Conservation (phyloP, 2,888 invertebrate species). For the Poecilus cupreus region DNA sequence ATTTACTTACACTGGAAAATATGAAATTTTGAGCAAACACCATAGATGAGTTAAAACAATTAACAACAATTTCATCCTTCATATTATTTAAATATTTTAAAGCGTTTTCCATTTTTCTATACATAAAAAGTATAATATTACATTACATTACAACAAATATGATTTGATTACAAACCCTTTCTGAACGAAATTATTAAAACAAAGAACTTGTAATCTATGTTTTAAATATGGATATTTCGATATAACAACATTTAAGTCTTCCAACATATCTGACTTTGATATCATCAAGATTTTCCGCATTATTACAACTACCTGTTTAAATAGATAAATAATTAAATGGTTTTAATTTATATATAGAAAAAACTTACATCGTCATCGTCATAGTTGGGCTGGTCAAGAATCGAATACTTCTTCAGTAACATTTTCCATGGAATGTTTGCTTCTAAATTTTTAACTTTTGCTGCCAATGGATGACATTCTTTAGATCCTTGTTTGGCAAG, state of each 20-base stretch:
- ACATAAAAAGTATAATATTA: too few species aligned
- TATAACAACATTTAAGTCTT: slow-evolving; percentile 66
- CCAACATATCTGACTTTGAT: slow-evolving; percentile 69
- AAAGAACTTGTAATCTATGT: slow-evolving; percentile 2
- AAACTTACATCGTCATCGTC: slow-evolving; percentile 67
- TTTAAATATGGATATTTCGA: slow-evolving; percentile 20
- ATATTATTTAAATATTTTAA: slow-evolving; percentile 67
- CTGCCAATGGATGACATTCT: slow-evolving; percentile 68
- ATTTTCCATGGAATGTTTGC: slow-evolving; percentile 71
- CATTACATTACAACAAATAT: slow-evolving; percentile 52
- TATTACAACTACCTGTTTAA: neutral
- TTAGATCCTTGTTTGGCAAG: slow-evolving; percentile 65
- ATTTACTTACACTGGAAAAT: slow-evolving; percentile 63
- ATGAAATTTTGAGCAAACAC: slow-evolving; percentile 63
- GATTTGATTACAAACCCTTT: slow-evolving; percentile 66
- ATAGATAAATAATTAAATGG: slow-evolving; percentile 11
- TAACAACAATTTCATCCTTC: slow-evolving; percentile 64
- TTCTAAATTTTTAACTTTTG: slow-evolving; percentile 69
- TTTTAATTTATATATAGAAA: too few species aligned
- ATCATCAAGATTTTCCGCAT: slow-evolving; percentile 67
- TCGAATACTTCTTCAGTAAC: slow-evolving; percentile 72
- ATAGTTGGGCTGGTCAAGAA: slow-evolving; percentile 69
- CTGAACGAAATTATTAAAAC: slow-evolving; percentile 67
- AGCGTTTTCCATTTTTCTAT: slow-evolving; percentile 67
- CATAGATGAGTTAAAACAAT: slow-evolving; percentile 66